phyloP scores from a whole-genome alignment of 2,113 vertebrate species.

The Dasyurus viverrinus region DNA sequence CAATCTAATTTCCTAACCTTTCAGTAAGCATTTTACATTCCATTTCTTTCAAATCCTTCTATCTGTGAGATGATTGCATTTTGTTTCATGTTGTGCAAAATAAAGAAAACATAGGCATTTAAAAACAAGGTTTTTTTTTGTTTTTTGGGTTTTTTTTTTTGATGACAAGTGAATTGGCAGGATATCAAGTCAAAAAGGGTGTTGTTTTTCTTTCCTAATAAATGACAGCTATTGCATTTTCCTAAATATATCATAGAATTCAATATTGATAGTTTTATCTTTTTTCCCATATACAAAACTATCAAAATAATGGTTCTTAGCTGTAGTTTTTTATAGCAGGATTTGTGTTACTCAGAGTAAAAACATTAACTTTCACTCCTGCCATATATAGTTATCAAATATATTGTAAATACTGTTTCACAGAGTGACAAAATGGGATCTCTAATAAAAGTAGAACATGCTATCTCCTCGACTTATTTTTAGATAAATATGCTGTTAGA shows the following conservation, averaged over 20 bases:
- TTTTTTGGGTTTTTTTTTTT: not conserved
- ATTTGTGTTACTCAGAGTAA: not conserved
- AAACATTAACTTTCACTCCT: not conserved
- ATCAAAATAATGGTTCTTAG: conserved; percentile 11
- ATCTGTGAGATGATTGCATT: not conserved
- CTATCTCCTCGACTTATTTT: not conserved
- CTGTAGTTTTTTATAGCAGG: not conserved
- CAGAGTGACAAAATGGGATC: not conserved
- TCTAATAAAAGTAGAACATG: not conserved
- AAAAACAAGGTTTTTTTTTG: not conserved
- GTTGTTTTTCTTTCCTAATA: not conserved
- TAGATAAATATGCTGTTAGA: not conserved
- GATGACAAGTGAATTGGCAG: not conserved
- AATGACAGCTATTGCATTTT: not conserved
- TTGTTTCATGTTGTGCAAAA: not conserved
- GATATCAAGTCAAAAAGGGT: not conserved
- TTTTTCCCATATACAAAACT: not conserved
- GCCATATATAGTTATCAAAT: not conserved
- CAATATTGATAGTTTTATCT: not conserved
- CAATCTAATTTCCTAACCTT: not conserved
- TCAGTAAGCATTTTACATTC: not conserved
- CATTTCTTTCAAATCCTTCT: not conserved
- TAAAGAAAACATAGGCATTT: not conserved
- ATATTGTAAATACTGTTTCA: not conserved
- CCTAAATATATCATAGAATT: not conserved